Conservation (phyloP, 2,888 invertebrate genomes). For the Pandemis heparana region DNA sequence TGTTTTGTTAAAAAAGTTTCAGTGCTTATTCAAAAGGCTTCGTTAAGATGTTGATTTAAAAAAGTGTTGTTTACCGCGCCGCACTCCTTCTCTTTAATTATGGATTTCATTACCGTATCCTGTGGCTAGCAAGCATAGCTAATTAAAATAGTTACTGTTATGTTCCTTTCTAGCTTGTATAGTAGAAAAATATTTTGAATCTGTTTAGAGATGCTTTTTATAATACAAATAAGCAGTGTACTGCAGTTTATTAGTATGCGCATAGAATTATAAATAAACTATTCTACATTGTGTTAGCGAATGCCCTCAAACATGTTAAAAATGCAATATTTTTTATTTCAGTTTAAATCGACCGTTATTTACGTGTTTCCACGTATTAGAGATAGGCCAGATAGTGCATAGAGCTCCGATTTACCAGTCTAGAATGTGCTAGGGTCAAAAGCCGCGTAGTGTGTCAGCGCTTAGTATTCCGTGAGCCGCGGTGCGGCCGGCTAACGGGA, state of each 20-base stretch:
- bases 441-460: slow-evolving; percentile 85
- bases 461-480: slow-evolving; percentile 83
- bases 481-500: slow-evolving; percentile 81
- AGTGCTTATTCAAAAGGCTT: slow-evolving; percentile 18
- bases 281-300: not conserved
- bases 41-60: slow-evolving; percentile 11
- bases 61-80: not conserved
- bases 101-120: not conserved
- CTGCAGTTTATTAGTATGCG: not conserved
- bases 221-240: not conserved
- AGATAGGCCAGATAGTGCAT: slow-evolving; percentile 57
- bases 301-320: not conserved
- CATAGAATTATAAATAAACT: not conserved
- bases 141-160: slow-evolving; percentile 2
- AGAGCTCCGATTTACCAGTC: slow-evolving; percentile 78
- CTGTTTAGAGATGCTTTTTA: not conserved
- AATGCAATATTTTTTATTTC: not conserved
- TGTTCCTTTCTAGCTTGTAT: not conserved
- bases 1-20: slow-evolving; percentile 40
- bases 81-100: not conserved
- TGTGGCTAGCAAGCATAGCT: slow-evolving; percentile 5
- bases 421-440: slow-evolving; percentile 85
- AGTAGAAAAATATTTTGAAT: not conserved
- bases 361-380: slow-evolving; percentile 9
- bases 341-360: slow-evolving; percentile 23